Conservation (phyloP, 2,113 vertebrate species). For the Oreochromis aureus region DNA sequence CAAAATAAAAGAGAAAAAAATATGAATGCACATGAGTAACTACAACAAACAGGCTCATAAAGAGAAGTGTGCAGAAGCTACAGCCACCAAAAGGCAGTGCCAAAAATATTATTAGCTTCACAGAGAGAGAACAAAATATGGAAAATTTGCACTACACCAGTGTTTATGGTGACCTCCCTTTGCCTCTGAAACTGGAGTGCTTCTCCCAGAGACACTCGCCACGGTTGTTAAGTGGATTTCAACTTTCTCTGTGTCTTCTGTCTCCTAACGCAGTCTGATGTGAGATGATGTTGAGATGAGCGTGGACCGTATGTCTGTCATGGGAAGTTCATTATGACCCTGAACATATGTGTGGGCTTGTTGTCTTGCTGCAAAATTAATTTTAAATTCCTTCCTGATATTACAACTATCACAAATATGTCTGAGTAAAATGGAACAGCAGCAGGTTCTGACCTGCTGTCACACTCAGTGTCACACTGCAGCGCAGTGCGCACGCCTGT, state of each 20-base stretch:
- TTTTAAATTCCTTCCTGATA: neutral
- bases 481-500: neutral
- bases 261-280: neutral
- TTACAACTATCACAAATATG: neutral
- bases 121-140: neutral
- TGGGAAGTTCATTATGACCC: neutral
- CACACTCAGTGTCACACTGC: neutral
- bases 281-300: neutral
- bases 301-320: neutral
- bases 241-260: neutral
- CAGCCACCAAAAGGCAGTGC: neutral
- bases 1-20: neutral
- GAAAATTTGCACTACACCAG: neutral
- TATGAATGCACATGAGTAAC: neutral
- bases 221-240: neutral
- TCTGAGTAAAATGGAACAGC: neutral
- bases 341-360: neutral
- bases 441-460: neutral
- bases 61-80: neutral
- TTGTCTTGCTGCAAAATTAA: rapidly evolving
- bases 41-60: neutral
- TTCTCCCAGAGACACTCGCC: neutral
- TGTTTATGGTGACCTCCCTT: neutral
- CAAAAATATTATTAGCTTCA: neutral
- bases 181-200: neutral